A percentile compares a stretch with the other conserved stretches of the same genome.
These are phyloP conservation scores for Ormyrus thymus DNA, from an alignment of 2,888 invertebrate species.

Conservation along the genomic window DNA sequence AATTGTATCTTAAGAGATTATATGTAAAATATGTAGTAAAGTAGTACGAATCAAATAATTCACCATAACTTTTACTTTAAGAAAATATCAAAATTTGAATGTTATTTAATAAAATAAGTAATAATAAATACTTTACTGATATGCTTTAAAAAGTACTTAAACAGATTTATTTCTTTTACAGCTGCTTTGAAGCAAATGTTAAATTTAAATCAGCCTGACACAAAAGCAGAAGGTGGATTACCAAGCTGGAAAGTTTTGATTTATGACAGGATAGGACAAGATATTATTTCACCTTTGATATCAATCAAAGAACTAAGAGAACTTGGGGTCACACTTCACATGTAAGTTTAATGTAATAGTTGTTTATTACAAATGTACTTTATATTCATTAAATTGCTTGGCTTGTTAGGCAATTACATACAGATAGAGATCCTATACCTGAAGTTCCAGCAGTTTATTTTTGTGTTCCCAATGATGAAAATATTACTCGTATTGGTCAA, in stretches of 20 bases:
- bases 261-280: slow-evolving; percentile 97
- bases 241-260: slow-evolving; percentile 98
- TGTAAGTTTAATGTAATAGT: slow-evolving; percentile 79
- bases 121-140: slow-evolving; percentile 11
- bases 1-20: no score
- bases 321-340: slow-evolving; percentile 96
- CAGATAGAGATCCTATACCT: slow-evolving; percentile 93
- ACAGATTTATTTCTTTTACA: slow-evolving; percentile 73
- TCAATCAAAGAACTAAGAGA: slow-evolving; percentile 97
- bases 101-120: background rate
- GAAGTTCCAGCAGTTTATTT: slow-evolving; percentile 99
- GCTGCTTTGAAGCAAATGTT: slow-evolving; percentile 96
- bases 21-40: no score
- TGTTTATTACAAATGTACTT: slow-evolving; percentile 16
- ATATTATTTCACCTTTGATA: slow-evolving; percentile 97
- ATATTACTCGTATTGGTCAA: slow-evolving; percentile 93
- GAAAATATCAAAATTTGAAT: background rate
- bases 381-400: slow-evolving; percentile 20
- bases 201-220: slow-evolving; percentile 89
- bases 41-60: background rate
- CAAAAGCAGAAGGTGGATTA: slow-evolving; percentile 86
- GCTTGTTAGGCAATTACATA: slow-evolving; percentile 85
- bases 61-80: slow-evolving; percentile 1
- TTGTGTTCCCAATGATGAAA: slow-evolving; percentile 96
- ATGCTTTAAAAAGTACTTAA: slow-evolving; percentile 15